These are phyloP conservation scores for Lingula anatina DNA, from an alignment of 2,888 invertebrate species.

Conservation along the genomic window DNA sequence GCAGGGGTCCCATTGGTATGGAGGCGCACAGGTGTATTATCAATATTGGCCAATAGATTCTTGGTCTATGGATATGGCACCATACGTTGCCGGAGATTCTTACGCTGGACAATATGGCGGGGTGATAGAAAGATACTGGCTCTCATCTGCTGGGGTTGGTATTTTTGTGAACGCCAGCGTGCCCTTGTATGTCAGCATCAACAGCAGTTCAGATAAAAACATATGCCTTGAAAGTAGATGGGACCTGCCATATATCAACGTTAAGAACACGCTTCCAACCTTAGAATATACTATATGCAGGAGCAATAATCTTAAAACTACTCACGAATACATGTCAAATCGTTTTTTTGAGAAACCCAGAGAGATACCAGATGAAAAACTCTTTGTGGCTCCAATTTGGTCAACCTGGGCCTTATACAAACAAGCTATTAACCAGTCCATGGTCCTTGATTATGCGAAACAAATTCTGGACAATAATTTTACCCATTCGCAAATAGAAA, in stretches of 20 bases:
- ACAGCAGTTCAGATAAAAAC: slow-evolving; percentile 55
- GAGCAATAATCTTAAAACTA: slow-evolving; percentile 16
- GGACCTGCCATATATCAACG: slow-evolving; percentile 27
- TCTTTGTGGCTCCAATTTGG: slow-evolving; percentile 79
- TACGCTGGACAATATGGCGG: slow-evolving; percentile 35
- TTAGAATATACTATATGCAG: slow-evolving; percentile 28
- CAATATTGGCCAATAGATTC: slow-evolving; percentile 77
- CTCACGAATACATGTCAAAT: slow-evolving; percentile 54
- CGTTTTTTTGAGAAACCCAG: slow-evolving; percentile 62
- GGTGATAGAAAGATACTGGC: slow-evolving; percentile 56
- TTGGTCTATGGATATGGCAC: slow-evolving; percentile 22
- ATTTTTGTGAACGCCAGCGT: slow-evolving; percentile 62
- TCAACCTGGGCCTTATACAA: slow-evolving; percentile 82
- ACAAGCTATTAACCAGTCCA: slow-evolving; percentile 62
- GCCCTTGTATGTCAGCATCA: slow-evolving; percentile 74
- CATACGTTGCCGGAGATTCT: slow-evolving; percentile 34
- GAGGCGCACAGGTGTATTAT: slow-evolving; percentile 75
- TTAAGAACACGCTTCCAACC: slow-evolving; percentile 10
- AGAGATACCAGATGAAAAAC: slow-evolving; percentile 62
- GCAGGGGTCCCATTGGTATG: slow-evolving; percentile 63
- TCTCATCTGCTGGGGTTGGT: slow-evolving; percentile 68
- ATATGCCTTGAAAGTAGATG: slow-evolving; percentile 7
- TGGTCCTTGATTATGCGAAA: slow-evolving; percentile 27
- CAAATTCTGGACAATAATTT: slow-evolving; percentile 26
- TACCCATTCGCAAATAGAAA: slow-evolving; percentile 59